Evolutionary conservation across 1,140 invertebrate species (phyloP), one percentile per base, ranked within the genome.

Genomic region (Drosophila arizonae): DNA sequence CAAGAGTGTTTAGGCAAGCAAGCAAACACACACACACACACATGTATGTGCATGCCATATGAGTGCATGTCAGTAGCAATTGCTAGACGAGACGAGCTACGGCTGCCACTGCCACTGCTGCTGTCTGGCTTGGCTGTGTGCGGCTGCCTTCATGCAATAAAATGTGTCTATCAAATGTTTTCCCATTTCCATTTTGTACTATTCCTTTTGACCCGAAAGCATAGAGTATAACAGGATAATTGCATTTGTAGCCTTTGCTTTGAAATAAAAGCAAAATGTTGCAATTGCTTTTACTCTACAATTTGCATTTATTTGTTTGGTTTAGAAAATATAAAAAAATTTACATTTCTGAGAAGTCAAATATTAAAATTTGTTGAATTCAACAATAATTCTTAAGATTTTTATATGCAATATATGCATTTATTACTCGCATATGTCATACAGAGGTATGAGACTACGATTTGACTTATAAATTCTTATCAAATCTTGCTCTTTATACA

Each of bases 91-190:
- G 64, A 26, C 21, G 21, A 55, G 36, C 26, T 26, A 41, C 39
- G 51, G 17, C 54, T 52, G 48, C 39, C 61, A 13, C 45, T 24
- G 45, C 17, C 10, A 11, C 17, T 69, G 45, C 45, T 46, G 45
- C 6, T 17, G n/a, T 26, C 55, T 43, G 24, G 21, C 36, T 24
- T 33, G 43, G 39, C 21, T 24, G 58, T 58, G 56, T 17, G 57
- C 60, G 58, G 51, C 71, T 68, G 58, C 41, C 71, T 84, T 64
- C 84, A 56, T 78, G 80, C 80, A 89, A 89, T 88, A 84, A 88
- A 88, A 84, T 84, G 75, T 88, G 85, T 89, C 84, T 66, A 85
- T 88, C 85, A 88, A 88, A 78, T 80, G 74, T 77, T 67, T 39
- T 57, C 61, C 56, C 65, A 71, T 50, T 50, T 57, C 52, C 55